Evolutionary conservation across 2,797 vertebrate species (phyloP).

Genomic region (Lacerta agilis): DNA sequence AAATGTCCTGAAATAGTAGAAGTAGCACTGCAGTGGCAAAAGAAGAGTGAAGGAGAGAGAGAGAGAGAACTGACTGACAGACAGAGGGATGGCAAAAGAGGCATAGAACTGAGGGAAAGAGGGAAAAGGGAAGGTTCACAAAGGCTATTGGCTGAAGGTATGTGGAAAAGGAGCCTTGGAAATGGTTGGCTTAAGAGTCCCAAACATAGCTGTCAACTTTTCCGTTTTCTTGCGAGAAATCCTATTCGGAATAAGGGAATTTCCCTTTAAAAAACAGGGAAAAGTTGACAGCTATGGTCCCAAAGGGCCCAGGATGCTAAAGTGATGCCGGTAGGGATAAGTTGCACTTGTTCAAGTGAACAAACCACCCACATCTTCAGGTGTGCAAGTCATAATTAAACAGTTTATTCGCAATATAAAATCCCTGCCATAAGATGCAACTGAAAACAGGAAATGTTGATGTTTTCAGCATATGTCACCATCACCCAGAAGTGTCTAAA

Average conservation of each 20-base stretch:
- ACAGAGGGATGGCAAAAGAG: not conserved
- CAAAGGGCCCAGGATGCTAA: not conserved
- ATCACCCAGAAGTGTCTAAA: conserved; percentile 67
- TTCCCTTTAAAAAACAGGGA: too few relatives aligned
- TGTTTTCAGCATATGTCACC: conserved; percentile 63
- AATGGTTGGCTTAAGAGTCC: too few relatives aligned
- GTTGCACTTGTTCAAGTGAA: not conserved
- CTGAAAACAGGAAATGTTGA: conserved; percentile 16
- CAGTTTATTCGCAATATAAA: conserved; percentile 13
- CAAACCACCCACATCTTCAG: not conserved
- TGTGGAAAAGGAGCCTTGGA: not conserved
- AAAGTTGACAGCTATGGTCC: too few relatives aligned
- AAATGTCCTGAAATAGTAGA: too few relatives aligned
- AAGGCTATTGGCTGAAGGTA: not conserved
- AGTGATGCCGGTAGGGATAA: not conserved
- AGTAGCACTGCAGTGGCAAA: too few relatives aligned
- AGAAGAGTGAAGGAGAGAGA: too few relatives aligned
- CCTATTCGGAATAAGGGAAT: too few relatives aligned
- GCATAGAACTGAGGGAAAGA: not conserved
- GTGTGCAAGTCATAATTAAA: not conserved
- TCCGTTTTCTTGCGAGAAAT: too few relatives aligned
- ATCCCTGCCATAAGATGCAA: conserved; percentile 2
- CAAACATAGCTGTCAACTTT: too few relatives aligned
- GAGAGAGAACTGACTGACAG: too few relatives aligned
- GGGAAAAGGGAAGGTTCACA: not conserved